phyloP scores from a whole-genome alignment of 2,888 invertebrate genomes.

The Eudemis profundana region DNA sequence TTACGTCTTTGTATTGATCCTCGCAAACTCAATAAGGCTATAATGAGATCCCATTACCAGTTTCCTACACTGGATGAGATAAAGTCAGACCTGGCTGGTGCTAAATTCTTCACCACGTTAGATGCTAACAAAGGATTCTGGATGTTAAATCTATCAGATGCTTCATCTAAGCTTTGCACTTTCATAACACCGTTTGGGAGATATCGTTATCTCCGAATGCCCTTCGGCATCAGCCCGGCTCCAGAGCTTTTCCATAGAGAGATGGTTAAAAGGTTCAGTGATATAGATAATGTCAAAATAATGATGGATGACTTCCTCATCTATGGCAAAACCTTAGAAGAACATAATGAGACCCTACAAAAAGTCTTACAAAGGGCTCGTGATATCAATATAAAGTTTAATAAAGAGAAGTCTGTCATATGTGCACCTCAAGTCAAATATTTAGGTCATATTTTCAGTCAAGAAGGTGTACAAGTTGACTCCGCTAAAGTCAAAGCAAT shows the following conservation, averaged over 20 bases:
- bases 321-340: conserved; percentile 39
- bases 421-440: conserved; percentile 42
- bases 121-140: conserved; percentile 49
- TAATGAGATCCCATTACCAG: conserved; percentile 47
- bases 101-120: conserved; percentile 45
- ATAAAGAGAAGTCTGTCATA: conserved; percentile 45
- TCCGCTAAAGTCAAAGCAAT: conserved; percentile 45
- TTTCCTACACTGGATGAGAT: conserved; percentile 49
- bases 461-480: conserved; percentile 43
- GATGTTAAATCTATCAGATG: conserved; percentile 44
- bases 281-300: conserved; percentile 43
- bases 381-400: conserved; percentile 46
- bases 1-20: conserved; percentile 49
- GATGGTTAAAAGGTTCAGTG: conserved; percentile 46
- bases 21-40: conserved; percentile 47
- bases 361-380: conserved; percentile 44
- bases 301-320: conserved; percentile 48
- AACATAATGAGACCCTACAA: conserved; percentile 39
- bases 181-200: conserved; percentile 48
- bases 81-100: conserved; percentile 41
- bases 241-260: conserved; percentile 47
- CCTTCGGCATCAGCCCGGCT: conserved; percentile 48
- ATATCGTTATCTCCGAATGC: conserved; percentile 45
- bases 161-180: conserved; percentile 46
- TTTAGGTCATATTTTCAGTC: conserved; percentile 46